Evolutionary conservation across 2,113 vertebrate species (phyloP).

Genomic region (Columba janthina): DNA sequence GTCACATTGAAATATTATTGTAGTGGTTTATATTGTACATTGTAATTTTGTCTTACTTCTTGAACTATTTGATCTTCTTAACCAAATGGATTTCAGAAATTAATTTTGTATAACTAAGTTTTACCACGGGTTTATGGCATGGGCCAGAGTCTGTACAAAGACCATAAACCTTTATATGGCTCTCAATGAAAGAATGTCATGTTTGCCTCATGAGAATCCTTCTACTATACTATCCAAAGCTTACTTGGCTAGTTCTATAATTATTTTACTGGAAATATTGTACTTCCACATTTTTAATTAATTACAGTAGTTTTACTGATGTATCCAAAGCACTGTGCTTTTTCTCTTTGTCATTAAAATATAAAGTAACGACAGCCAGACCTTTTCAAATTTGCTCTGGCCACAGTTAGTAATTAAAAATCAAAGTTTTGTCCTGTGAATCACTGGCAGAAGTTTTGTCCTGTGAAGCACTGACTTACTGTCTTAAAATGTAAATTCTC

Average conservation of each 20-base stretch:
- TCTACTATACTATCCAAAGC: neutral
- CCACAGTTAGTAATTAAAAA: neutral
- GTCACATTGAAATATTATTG: neutral
- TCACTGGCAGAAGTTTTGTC: neutral
- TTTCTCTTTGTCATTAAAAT: neutral
- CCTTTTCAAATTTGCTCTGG: neutral
- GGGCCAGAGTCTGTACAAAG: neutral
- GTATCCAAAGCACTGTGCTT: neutral
- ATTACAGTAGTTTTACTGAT: neutral
- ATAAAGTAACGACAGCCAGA: neutral
- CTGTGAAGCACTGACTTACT: neutral
- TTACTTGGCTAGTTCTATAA: neutral
- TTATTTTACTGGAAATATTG: neutral
- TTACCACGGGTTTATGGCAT: neutral
- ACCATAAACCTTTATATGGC: neutral
- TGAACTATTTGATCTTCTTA: slow-evolving; percentile 64
- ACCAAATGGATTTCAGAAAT: slow-evolving; percentile 46
- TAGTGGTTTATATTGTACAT: neutral
- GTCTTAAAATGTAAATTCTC: neutral
- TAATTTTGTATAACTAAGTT: slow-evolving; percentile 47
- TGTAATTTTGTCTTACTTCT: slow-evolving; percentile 16
- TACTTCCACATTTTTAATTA: neutral
- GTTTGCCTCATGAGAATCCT: neutral
- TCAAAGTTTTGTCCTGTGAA: neutral
- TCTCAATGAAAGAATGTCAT: neutral